Percentiles rank a stretch among this genome's conserved stretches.
Evolutionary conservation across 2,797 vertebrate genomes (phyloP).

Genomic region (Euphonia xanthogaster): DNA sequence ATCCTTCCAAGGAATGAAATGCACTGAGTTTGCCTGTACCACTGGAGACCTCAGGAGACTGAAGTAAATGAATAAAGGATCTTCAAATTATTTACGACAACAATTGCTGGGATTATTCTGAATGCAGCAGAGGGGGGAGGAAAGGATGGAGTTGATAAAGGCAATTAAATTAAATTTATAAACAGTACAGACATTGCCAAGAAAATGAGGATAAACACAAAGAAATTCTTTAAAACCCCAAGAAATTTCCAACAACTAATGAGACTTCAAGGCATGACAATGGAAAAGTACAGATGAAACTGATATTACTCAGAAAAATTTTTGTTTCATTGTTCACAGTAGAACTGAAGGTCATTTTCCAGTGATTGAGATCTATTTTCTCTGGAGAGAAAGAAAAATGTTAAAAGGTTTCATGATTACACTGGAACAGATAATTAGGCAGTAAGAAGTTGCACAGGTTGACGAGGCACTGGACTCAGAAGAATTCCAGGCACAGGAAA

Average conservation of each 20-base stretch:
- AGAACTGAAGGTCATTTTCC: slow-evolving; percentile 64
- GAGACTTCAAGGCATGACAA: neutral
- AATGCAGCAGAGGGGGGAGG: neutral
- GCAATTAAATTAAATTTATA: neutral
- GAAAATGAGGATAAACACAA: neutral
- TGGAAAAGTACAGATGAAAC: slow-evolving; percentile 25
- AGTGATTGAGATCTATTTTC: slow-evolving; percentile 41
- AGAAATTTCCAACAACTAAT: neutral
- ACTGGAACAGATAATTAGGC: slow-evolving; percentile 46
- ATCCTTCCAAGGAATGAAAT: neutral
- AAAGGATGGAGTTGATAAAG: neutral
- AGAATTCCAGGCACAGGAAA: neutral
- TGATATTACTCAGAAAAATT: neutral
- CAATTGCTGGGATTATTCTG: neutral
- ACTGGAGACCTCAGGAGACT: neutral
- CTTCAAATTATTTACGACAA: neutral
- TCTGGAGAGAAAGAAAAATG: slow-evolving; percentile 34
- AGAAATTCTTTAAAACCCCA: neutral
- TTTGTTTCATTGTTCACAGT: neutral
- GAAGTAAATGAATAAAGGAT: neutral
- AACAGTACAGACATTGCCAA: neutral
- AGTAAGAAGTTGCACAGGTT: slow-evolving; percentile 1
- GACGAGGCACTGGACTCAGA: neutral
- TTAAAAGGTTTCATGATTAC: slow-evolving; percentile 53
- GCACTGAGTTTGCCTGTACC: neutral